Percentiles rank a stretch among this genome's conserved stretches.
Conservation (phyloP, 2,797 vertebrate genomes). For the Cossypha niveicapilla region DNA sequence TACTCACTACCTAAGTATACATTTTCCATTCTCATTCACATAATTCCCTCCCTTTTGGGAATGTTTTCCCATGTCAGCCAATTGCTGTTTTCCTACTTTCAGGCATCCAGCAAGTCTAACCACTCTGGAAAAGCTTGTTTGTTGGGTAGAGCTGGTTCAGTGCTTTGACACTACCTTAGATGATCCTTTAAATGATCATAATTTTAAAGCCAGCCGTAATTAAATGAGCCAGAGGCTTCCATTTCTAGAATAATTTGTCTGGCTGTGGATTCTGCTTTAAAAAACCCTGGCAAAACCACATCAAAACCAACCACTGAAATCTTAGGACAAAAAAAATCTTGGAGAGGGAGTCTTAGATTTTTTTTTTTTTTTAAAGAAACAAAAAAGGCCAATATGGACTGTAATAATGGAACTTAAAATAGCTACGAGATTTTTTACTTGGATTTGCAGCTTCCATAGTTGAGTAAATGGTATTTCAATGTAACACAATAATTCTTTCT, state of each 20-base stretch:
- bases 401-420: not conserved
- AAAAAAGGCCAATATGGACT: not conserved
- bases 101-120: not conserved
- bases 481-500: not conserved
- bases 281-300: not conserved
- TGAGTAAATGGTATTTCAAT: not conserved
- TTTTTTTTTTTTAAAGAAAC: not conserved
- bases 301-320: not conserved
- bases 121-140: constrained; percentile 38
- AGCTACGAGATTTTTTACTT: not conserved
- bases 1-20: not conserved
- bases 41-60: constrained; percentile 1
- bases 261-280: not conserved
- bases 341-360: not conserved
- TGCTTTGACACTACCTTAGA: not conserved
- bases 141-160: not conserved
- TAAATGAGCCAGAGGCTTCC: constrained; percentile 18
- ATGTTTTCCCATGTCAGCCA: not conserved
- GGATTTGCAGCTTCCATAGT: not conserved
- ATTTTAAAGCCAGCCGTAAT: constrained; percentile 9
- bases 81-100: constrained; percentile 1
- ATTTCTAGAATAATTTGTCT: constrained; percentile 9
- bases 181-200: not conserved
- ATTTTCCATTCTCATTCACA: rapidly evolving
- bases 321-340: not conserved